Percentiles rank a stretch among this genome's conserved stretches.
These are phyloP conservation scores for Lycaena phlaeas DNA, from an alignment of 2,888 invertebrate genomes.

Conservation along the genomic window DNA sequence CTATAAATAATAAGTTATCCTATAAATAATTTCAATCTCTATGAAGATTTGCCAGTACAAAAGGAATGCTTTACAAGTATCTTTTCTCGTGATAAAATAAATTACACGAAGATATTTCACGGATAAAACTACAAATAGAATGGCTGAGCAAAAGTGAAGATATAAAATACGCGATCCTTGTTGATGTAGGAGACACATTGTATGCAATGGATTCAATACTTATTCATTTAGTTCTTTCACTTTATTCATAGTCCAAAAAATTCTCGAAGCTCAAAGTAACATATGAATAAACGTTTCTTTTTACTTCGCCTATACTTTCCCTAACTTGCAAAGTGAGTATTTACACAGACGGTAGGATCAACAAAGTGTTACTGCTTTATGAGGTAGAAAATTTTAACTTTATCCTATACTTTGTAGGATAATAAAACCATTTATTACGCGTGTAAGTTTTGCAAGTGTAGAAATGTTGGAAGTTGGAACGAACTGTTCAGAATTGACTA, in stretches of 20 bases:
- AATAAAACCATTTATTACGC: conserved; percentile 51
- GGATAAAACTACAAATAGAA: conserved; percentile 2
- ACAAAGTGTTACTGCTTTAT: conserved; percentile 43
- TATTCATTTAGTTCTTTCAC: no score
- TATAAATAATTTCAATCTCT: no score
- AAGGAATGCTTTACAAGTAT: no score
- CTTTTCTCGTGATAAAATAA: conserved; percentile 1
- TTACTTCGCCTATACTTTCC: conserved; percentile 12
- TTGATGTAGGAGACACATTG: conserved; percentile 7
- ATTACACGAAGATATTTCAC: not conserved
- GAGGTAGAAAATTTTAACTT: conserved; percentile 43
- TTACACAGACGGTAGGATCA: conserved; percentile 33
- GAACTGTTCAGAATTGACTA: conserved; percentile 29
- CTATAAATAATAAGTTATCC: no score
- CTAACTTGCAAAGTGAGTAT: conserved; percentile 23
- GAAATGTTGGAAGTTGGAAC: conserved; percentile 16
- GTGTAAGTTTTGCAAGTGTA: conserved; percentile 37
- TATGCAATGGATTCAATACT: conserved; percentile 1
- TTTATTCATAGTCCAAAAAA: conserved; percentile 6
- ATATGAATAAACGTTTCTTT: conserved; percentile 15
- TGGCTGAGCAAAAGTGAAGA: not conserved
- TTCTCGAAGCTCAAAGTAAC: conserved; percentile 9
- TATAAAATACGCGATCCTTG: not conserved
- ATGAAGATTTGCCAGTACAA: no score
- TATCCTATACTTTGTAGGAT: conserved; percentile 40